Evolutionary conservation across 1,140 invertebrate species (phyloP).

Genomic region (Gerris buenoi): DNA sequence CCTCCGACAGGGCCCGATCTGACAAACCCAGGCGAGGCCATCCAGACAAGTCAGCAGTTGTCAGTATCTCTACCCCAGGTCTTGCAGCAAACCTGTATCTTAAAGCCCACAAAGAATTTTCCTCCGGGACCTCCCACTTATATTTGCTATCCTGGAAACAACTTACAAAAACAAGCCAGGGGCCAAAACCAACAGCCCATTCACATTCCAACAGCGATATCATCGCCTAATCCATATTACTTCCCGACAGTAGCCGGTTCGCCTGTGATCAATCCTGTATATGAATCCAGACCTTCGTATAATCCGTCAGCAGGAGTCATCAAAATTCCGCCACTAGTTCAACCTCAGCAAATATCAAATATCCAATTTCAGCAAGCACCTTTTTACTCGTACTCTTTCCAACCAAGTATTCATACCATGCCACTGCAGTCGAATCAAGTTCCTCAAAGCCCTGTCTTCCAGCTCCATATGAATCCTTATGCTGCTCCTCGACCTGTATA

Average conservation of each 20-base stretch:
- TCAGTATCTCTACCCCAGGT: slow-evolving; percentile 1
- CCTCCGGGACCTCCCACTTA: neutral
- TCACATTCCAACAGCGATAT: slow-evolving; percentile 18
- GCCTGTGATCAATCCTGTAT: slow-evolving; percentile 19
- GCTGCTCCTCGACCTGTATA: neutral
- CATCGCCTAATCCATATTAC: slow-evolving; percentile 16
- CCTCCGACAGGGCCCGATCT: slow-evolving; percentile 6
- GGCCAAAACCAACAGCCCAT: slow-evolving; percentile 5
- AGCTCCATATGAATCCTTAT: neutral
- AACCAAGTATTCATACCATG: neutral
- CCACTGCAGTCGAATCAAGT: neutral
- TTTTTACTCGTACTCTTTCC: neutral
- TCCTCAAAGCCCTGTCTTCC: neutral
- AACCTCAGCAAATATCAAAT: neutral
- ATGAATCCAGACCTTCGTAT: slow-evolving; percentile 18
- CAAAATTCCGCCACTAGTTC: neutral
- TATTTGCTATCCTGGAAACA: neutral
- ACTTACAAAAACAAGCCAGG: neutral
- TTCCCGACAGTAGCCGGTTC: slow-evolving; percentile 8
- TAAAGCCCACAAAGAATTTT: neutral
- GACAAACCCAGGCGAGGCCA: neutral
- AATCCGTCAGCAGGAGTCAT: neutral
- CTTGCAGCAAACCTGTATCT: neutral
- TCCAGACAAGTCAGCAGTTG: slow-evolving; percentile 8
- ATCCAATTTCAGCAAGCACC: neutral